A percentile compares a stretch with the other conserved stretches of the same genome.
Evolutionary conservation across 2,113 vertebrate genomes (phyloP).

Genomic region (Paedocypris sp.): DNA sequence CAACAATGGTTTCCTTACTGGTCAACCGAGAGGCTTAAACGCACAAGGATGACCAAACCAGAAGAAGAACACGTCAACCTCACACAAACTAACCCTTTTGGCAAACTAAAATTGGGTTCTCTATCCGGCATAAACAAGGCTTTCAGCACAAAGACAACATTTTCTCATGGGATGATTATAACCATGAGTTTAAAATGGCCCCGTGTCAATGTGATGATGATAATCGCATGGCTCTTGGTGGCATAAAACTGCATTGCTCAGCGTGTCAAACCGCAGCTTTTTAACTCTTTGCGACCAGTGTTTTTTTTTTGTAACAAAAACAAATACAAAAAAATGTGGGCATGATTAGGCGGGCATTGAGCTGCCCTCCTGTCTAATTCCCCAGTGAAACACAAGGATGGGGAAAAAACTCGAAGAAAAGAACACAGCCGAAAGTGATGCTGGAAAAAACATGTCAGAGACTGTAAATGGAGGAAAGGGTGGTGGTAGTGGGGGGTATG

Average conservation of each 20-base stretch:
- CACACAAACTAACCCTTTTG: conserved; percentile 34
- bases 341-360: conserved; percentile 21
- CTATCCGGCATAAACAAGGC: conserved; percentile 23
- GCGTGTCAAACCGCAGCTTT: conserved; percentile 10
- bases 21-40: too few species aligned
- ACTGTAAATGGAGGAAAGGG: conserved; percentile 41
- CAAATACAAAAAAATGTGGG: conserved; percentile 25
- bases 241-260: neutral
- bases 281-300: neutral
- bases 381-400: neutral
- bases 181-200: conserved; percentile 5
- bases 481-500: conserved; percentile 50
- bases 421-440: conserved; percentile 36
- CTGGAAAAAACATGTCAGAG: conserved; percentile 47
- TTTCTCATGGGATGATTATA: conserved; percentile 20
- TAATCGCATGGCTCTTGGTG: neutral
- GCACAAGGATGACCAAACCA: too few species aligned
- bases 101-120: conserved; percentile 4
- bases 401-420: conserved; percentile 22
- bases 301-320: conserved; percentile 4
- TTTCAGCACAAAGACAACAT: conserved; percentile 29
- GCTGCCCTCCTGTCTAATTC: conserved; percentile 33
- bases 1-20: too few species aligned
- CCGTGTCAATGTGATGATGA: conserved; percentile 13
- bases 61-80: too few species aligned